Evolutionary conservation across 92 coral and sea anemone genomes (phyloP).

Genomic region (Virgularia gustaviana): DNA sequence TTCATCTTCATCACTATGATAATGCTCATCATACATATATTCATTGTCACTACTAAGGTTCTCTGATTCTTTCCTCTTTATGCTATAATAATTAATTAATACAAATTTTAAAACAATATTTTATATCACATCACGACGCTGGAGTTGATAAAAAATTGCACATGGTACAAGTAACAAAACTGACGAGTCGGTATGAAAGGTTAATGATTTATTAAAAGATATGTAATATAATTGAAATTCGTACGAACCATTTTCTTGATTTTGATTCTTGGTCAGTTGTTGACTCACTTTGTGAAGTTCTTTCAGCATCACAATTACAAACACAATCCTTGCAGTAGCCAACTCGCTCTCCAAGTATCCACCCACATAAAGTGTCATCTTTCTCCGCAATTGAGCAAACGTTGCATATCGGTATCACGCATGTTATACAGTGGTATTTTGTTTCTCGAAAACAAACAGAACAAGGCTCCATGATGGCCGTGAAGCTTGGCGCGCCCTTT

Average conservation of each 20-base stretch:
- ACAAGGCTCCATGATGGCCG: constrained; percentile 9
- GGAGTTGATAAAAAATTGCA: too few relatives aligned
- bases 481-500: not conserved
- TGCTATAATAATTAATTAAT: too few relatives aligned
- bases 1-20: not conserved
- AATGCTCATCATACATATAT: not conserved
- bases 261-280: not conserved
- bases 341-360: constrained; percentile 35
- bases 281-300: not conserved
- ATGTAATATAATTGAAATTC: too few relatives aligned
- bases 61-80: not conserved
- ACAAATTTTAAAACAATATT: not conserved
- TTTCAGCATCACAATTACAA: constrained; percentile 19
- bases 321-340: constrained; percentile 34
- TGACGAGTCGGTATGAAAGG: too few relatives aligned
- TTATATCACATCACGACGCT: too few relatives aligned
- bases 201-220: not conserved
- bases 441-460: constrained; percentile 43
- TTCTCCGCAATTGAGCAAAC: constrained; percentile 45
- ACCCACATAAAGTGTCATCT: constrained; percentile 39
- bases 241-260: too few relatives aligned
- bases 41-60: not conserved
- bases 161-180: too few relatives aligned
- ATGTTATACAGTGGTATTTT: constrained; percentile 40
- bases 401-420: constrained; percentile 40